Evolutionary conservation across 2,797 vertebrate species (phyloP).

Genomic region (Lagodon rhomboides): DNA sequence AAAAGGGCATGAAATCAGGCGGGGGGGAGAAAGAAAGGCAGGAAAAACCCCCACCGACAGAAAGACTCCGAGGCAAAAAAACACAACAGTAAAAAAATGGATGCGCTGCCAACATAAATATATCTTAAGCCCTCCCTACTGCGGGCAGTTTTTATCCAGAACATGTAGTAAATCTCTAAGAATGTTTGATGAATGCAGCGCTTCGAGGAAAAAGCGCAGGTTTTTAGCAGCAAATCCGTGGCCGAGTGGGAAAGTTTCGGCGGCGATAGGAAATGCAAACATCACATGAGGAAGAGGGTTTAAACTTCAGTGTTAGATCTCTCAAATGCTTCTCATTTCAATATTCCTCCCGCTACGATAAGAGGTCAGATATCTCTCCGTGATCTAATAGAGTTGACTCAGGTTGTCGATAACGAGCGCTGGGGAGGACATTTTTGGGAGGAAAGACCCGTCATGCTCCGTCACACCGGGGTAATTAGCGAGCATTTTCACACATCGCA

Average conservation of each 20-base stretch:
- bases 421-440: constrained; percentile 8
- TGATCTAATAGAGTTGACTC: not conserved
- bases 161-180: constrained; percentile 56
- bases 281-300: not conserved
- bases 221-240: constrained; percentile 41
- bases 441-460: constrained; percentile 21
- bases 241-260: constrained; percentile 3
- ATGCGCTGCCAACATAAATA: constrained; percentile 54
- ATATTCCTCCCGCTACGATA: not conserved
- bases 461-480: constrained; percentile 51
- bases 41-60: constrained; percentile 39
- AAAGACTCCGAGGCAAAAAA: constrained; percentile 49
- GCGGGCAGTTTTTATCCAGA: constrained; percentile 48
- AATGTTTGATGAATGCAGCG: constrained; percentile 50
- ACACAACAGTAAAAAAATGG: constrained; percentile 64
- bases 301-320: constrained; percentile 1
- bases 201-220: constrained; percentile 21
- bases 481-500: constrained; percentile 21
- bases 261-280: constrained; percentile 7
- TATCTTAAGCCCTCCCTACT: constrained; percentile 54
- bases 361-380: not conserved
- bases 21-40: constrained; percentile 39
- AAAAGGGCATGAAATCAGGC: constrained; percentile 73
- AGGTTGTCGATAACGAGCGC: not conserved
- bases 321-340: constrained; percentile 6